phyloP scores from a whole-genome alignment of 30 jellyfish, hydroid and myxozoan genomes.

The Hydractinia echinata region DNA sequence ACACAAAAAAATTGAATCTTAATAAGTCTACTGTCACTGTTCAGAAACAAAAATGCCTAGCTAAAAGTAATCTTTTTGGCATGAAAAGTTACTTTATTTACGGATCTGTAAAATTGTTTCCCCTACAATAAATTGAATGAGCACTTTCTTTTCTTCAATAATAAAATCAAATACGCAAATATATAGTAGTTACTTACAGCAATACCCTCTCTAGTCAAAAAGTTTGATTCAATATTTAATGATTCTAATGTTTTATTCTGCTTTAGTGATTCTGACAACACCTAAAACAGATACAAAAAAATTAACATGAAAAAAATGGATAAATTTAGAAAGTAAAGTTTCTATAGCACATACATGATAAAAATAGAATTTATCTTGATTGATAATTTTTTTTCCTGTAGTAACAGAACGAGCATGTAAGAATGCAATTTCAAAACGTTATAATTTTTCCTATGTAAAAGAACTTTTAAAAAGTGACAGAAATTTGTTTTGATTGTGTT shows the following conservation, averaged over 20 bases:
- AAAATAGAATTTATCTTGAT: too few species aligned
- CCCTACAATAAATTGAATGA: not conserved
- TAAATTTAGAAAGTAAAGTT: too few species aligned
- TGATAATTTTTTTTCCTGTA: not conserved
- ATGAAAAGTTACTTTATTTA: too few species aligned
- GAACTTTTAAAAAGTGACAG: not conserved
- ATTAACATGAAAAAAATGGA: not conserved
- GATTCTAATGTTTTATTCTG: conserved; percentile 55
- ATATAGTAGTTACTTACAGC: conserved; percentile 26
- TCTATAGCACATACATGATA: too few species aligned
- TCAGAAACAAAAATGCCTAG: too few species aligned
- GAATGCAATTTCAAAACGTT: too few species aligned
- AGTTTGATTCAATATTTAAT: conserved; percentile 77
- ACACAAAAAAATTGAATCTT: too few species aligned
- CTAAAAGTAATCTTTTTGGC: too few species aligned
- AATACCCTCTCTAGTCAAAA: conserved; percentile 68
- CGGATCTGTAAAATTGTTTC: not conserved
- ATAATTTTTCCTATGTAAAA: too few species aligned
- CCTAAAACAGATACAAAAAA: conserved; percentile 29
- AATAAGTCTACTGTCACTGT: too few species aligned
- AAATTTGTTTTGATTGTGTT: conserved; percentile 14
- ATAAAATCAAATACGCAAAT: too few species aligned
- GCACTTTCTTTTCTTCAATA: not conserved
- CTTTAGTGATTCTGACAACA: conserved; percentile 56
- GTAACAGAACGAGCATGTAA: too few species aligned